Percentiles rank a stretch among this genome's conserved stretches.
These are phyloP conservation scores for Pseudorectes ferrugineus DNA, from an alignment of 2,113 vertebrate genomes.

Conservation along the genomic window DNA sequence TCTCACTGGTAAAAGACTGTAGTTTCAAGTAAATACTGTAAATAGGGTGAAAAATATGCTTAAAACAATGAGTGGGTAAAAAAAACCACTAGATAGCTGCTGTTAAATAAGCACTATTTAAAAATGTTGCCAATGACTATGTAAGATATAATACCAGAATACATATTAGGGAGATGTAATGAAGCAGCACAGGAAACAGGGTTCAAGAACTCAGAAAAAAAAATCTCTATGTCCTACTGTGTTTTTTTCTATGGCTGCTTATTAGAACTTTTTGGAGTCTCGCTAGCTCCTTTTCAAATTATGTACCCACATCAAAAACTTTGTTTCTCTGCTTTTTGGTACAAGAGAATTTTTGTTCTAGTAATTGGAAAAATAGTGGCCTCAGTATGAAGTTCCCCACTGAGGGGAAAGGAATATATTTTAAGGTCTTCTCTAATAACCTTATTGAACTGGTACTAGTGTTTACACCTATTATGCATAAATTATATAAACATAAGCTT, in stretches of 20 bases:
- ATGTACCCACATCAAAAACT: neutral
- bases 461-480: neutral
- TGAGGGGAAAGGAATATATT: neutral
- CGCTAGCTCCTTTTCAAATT: neutral
- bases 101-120: neutral
- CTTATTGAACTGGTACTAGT: neutral
- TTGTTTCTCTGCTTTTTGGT: neutral
- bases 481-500: neutral
- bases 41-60: neutral
- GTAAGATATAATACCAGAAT: neutral
- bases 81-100: neutral
- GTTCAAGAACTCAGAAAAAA: neutral
- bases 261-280: neutral
- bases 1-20: neutral
- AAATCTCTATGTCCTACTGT: neutral
- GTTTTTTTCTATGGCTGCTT: neutral
- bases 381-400: neutral
- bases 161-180: neutral
- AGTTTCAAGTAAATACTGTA: neutral
- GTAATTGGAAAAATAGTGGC: neutral
- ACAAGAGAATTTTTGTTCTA: neutral
- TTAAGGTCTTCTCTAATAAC: neutral
- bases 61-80: neutral
- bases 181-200: neutral
- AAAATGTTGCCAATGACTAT: neutral